Evolutionary conservation across 1,140 invertebrate genomes (phyloP).

Genomic region (Brachionus calyciflorus): DNA sequence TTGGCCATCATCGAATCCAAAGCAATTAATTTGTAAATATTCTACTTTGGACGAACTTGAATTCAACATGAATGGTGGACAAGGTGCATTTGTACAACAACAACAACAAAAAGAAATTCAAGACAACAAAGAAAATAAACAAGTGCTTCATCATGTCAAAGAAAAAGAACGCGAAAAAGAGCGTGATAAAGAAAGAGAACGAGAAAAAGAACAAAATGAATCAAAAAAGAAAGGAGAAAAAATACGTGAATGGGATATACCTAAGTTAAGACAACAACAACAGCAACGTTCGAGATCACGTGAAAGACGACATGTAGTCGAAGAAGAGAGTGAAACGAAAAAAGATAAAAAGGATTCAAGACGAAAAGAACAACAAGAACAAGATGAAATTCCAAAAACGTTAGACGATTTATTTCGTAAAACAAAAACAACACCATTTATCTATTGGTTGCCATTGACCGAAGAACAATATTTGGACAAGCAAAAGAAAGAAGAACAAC

Average conservation of each 20-base stretch:
- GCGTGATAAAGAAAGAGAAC: background rate
- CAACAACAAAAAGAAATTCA: conserved; percentile 41
- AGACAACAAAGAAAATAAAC: conserved; percentile 63
- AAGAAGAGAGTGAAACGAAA: conserved; percentile 52
- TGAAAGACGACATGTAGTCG: conserved; percentile 48
- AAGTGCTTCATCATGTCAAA: too few relatives aligned
- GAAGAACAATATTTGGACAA: conserved; percentile 70
- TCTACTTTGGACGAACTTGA: conserved; percentile 70
- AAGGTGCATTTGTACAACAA: conserved; percentile 44
- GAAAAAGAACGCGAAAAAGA: conserved; percentile 49
- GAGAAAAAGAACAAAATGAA: background rate
- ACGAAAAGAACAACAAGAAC: too few relatives aligned
- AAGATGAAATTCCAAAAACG: conserved; percentile 80
- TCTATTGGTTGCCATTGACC: conserved; percentile 94
- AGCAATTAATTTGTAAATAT: conserved; percentile 86
- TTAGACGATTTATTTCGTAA: conserved; percentile 93
- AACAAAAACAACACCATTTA: conserved; percentile 86
- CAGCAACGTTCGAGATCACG: conserved; percentile 24
- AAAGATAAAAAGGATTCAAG: conserved; percentile 56
- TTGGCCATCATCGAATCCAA: conserved; percentile 92
- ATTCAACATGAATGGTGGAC: background rate
- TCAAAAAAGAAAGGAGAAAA: conserved; percentile 53
- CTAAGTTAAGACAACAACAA: conserved; percentile 69
- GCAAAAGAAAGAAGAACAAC: conserved; percentile 62
- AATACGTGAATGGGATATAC: conserved; percentile 83